Base-by-base conservation (phyloP, 2,797 vertebrate genomes). In the Corythornis leucogaster region DNA sequence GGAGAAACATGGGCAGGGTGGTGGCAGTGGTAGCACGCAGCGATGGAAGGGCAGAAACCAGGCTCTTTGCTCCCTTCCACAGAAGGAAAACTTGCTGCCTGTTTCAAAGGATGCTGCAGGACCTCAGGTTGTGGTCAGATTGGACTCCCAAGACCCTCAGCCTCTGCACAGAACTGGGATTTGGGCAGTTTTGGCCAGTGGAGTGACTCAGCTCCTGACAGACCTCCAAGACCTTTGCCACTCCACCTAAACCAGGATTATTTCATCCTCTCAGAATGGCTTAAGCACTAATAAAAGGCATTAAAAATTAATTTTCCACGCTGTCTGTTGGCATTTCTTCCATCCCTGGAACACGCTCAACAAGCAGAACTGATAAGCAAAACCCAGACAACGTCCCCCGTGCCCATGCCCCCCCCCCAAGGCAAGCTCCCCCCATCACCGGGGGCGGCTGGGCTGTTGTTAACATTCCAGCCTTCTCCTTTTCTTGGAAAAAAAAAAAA, bases 271-370 rank as follows among this genome's bases (percentile, higher is more conserved):
- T 89, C 80, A 89, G 82, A 93, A 95, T 74, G 87, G 89, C 90
- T 96, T 93, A 92, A 96, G 76, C 45, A 11, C 89, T 93, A 96
- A 96, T 95, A 96, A 97, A 96, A 92, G 81, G 90, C 96, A 95
- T 96, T 96, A 95, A 90, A 97, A 97, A 97, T 97, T 95, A 96
- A 97, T 96, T 97, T 96, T 94, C 95, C 91, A 94, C 43, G 24
- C 94, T 96, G 96, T 95, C 94, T 97, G 85, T 88, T 84, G 94
- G 94, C 53, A 84, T 90, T 93, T 85, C 82, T 94, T 83, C 84
- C 85, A 85, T 76, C 75, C 64, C 79, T 85, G 92, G 91, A 94
- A 95, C 53, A 2, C 66, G 48, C 76, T 97, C 94, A 96, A 94
- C 86, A 94, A 93, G 96, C 95, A 97, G 96, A 97, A 94, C 96